Evolutionary conservation across 2,888 invertebrate genomes (phyloP), one percentile per base, ranked within the genome.

Genomic region (Micoletzkya japonica): DNA sequence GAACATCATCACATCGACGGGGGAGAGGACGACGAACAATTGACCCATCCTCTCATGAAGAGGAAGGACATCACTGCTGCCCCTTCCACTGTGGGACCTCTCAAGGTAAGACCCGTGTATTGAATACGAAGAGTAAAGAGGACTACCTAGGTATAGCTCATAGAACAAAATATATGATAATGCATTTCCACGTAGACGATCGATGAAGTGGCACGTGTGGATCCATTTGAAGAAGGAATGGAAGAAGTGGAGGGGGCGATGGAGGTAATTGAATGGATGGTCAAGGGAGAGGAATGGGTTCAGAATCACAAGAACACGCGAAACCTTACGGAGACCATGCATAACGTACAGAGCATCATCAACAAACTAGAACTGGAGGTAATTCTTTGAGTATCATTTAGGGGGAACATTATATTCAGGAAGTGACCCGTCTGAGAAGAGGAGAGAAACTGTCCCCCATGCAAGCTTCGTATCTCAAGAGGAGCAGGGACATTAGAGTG

Each of bases 391-490:
- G n/a, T n/a, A n/a, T n/a, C n/a, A n/a, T n/a, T n/a, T n/a, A n/a
- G n/a, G n/a, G n/a, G 56, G 26, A 24, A 10, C 56, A 17, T 24
- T 6, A 4, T 32, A 6, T 50, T n/a, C 17, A 64, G 64, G 64
- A 36, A 17, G n/a, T 20, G 14, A 17, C 36, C 26, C 50, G 64
- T 1, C n/a, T 36, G 7, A 32, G 24, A 7, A n/a, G 24, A 34
- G 52, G 17, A 34, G 50, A 32, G 24, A 20, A 52, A 20, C 24
- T 64, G 20, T 52, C 64, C 52, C 52, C 54, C 14, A 50, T 64
- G 37, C 64, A 64, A 54, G 52, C 50, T 7, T 30, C 64, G 32
- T 64, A 64, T 64, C 64, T 64, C 10, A 50, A 64, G 36, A 64
- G 64, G 52, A 52, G 52, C 20, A 20, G n/a, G 28, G 54, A 64